These are phyloP conservation scores for Enoplosus armatus DNA, from an alignment of 2,797 vertebrate species.

Conservation along the genomic window DNA sequence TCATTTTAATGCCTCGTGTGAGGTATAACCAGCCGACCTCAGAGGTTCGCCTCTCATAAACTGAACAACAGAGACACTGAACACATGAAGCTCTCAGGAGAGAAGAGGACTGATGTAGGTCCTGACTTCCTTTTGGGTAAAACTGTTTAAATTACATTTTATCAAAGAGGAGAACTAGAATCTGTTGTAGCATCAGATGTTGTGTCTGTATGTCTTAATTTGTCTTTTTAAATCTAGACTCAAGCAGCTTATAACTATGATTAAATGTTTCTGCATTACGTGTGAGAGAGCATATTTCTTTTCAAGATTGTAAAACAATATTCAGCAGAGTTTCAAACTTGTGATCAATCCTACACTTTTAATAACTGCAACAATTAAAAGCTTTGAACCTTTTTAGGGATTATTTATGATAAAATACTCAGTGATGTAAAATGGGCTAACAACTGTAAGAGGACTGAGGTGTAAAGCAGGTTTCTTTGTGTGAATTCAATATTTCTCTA, in stretches of 20 bases:
- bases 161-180: background rate
- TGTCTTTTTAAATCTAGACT: background rate
- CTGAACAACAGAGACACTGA: slow-evolving; percentile 40
- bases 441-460: background rate
- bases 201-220: background rate
- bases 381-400: background rate
- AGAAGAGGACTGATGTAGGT: slow-evolving; percentile 19
- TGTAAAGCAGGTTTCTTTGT: background rate
- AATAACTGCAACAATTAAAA: background rate
- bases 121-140: slow-evolving; percentile 46
- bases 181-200: background rate
- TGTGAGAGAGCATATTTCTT: background rate
- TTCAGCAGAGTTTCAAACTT: background rate
- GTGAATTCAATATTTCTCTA: background rate
- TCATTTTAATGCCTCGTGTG: slow-evolving; percentile 47
- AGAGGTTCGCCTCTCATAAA: slow-evolving; percentile 27
- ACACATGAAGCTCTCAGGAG: slow-evolving; percentile 34
- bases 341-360: background rate
- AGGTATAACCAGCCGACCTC: slow-evolving; percentile 49
- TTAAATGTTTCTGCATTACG: background rate
- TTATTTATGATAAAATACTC: background rate
- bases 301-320: background rate
- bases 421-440: background rate
- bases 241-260: background rate
- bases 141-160: slow-evolving; percentile 30